These are phyloP conservation scores for Drosophila pectinifera DNA, from an alignment of 1,140 invertebrate genomes.

Conservation along the genomic window DNA sequence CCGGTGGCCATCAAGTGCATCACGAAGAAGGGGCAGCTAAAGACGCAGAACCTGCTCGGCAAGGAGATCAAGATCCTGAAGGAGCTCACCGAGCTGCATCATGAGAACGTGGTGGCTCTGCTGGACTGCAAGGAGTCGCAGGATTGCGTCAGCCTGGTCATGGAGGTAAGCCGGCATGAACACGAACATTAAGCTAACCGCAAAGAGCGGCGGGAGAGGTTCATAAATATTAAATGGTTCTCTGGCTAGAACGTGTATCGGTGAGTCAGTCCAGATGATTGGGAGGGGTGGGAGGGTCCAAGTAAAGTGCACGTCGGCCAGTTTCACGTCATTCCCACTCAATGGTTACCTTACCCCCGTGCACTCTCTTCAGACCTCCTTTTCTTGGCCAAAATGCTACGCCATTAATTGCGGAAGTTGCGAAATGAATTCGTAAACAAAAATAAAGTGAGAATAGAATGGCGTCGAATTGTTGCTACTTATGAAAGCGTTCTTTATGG, in stretches of 20 bases:
- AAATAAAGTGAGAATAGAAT: constrained; percentile 53
- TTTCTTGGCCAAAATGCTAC: constrained; percentile 59
- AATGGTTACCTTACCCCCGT: not conserved
- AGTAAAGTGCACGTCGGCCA: constrained; percentile 68
- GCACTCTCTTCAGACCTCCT: constrained; percentile 5
- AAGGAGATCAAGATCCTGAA: constrained; percentile 99
- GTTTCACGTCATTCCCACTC: constrained; percentile 43
- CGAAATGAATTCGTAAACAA: constrained; percentile 65
- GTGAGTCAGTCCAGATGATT: constrained; percentile 49
- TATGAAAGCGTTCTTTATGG: not conserved
- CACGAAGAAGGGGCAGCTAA: constrained; percentile 98
- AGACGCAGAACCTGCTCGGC: constrained; percentile 97
- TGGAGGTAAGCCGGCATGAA: constrained; percentile 91
- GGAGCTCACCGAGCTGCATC: constrained; percentile 97
- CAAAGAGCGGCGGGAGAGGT: constrained; percentile 10
- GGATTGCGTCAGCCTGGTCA: constrained; percentile 97
- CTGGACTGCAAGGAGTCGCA: constrained; percentile 98
- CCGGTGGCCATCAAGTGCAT: constrained; percentile 99
- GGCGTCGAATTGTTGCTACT: constrained; percentile 14
- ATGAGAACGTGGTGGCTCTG: constrained; percentile 99
- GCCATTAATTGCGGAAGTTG: constrained; percentile 81
- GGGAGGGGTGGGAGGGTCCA: constrained; percentile 9
- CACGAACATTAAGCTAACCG: constrained; percentile 5
- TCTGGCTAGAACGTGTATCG: constrained; percentile 46
- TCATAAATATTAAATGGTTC: constrained; percentile 51